Evolutionary conservation across 92 coral and sea anemone genomes (phyloP).

Genomic region (Blastomussa wellsi): DNA sequence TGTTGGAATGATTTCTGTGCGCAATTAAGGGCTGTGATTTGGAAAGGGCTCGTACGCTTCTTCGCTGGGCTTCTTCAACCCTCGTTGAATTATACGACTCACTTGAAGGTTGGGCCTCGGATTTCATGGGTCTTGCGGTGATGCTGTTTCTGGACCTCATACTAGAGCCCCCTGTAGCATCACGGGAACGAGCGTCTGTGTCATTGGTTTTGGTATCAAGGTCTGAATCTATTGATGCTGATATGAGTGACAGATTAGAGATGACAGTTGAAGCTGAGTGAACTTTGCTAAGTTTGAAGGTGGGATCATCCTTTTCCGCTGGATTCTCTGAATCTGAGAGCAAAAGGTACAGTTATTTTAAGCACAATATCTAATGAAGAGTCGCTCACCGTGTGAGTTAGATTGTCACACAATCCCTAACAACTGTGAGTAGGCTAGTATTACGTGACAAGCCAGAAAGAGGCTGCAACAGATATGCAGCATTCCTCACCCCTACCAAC

Average conservation of each 20-base stretch:
- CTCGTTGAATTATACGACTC: conserved; percentile 16
- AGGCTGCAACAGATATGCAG: background rate
- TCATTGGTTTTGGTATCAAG: conserved; percentile 71
- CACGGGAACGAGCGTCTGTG: conserved; percentile 49
- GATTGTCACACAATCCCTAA: background rate
- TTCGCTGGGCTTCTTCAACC: conserved; percentile 31
- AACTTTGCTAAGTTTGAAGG: conserved; percentile 71
- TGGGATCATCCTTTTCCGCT: conserved; percentile 70
- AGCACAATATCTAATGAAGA: background rate
- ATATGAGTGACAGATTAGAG: conserved; percentile 76
- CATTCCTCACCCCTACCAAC: too few species aligned
- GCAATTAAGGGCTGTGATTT: conserved; percentile 23
- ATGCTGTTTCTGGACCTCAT: conserved; percentile 48
- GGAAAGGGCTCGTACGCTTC: conserved; percentile 23
- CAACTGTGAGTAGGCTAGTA: background rate
- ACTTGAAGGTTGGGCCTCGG: conserved; percentile 37
- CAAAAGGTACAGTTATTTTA: background rate
- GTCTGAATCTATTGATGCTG: conserved; percentile 81
- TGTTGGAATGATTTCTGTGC: conserved; percentile 1
- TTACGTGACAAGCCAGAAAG: background rate
- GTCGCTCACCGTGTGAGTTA: background rate
- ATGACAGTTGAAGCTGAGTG: conserved; percentile 81
- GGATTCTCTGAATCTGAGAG: conserved; percentile 72
- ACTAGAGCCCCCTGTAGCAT: conserved; percentile 54
- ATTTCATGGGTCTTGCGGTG: conserved; percentile 31